Base-by-base conservation (phyloP, 1,140 invertebrate species). In the Heliconius nattereri region DNA sequence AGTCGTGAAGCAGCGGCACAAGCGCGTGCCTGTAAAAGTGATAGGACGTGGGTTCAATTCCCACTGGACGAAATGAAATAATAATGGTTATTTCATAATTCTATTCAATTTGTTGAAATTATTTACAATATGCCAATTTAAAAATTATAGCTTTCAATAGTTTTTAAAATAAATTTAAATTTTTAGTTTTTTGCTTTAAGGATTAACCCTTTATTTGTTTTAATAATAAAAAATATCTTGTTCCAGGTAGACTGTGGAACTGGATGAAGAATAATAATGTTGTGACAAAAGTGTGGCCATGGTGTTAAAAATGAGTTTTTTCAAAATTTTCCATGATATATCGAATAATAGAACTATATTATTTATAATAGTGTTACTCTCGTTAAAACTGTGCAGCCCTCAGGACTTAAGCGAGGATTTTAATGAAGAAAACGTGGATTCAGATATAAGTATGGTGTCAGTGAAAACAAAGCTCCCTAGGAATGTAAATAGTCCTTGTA, bases 401-500 rank as follows among this genome's bases (percentile, higher is more conserved):
- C 92, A 94, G 78, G 90, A 93, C 83, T 83, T 94, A 75, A 94
- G 82, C 71, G 92, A 92, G 76, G 91, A 93, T 70, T 91, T 93
- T 81, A 91, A 89, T 80, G 92, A 94, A 37, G 91, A 92, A 71
- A 89, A 83, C 84, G 80, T 89, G 75, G 89, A 91, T n/a, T 74
- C 89, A 11, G 85, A 90, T 79, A 80, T 90, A 75, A 87, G 79
- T 85, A 83, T 89, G 83, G 84, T 89, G 78, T 73, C 82, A 40
- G 86, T 89, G 73, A 89, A 88, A 78, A 94, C 88, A 37, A 90
- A 91, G 78, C 78, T 83, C 11, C 70, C 85, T 37, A 87, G 87
- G 37, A 89, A 90, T 66, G 80, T 78, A 26, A 81, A 73, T 8
- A 87, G 82, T 75, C 87, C 91, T 71, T 98, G 97, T 92, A 96